Percentiles rank a stretch among this genome's conserved stretches.
Conservation (phyloP, 2,797 vertebrate species). For the Smutsia temminckii region DNA sequence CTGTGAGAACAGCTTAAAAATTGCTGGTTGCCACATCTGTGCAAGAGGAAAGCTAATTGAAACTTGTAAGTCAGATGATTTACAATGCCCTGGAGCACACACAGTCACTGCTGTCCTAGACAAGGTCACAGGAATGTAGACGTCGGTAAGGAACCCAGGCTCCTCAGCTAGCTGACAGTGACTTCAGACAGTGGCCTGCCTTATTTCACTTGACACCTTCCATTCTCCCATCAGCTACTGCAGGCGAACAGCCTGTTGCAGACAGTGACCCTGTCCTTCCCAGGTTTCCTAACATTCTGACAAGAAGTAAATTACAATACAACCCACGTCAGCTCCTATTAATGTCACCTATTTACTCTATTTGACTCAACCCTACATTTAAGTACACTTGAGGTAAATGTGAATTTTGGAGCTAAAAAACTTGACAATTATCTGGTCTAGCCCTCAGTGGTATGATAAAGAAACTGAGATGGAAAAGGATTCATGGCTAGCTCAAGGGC, state of each 20-base stretch:
- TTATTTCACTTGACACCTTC: slow-evolving; percentile 74
- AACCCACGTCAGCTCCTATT: neutral
- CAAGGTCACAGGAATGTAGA: neutral
- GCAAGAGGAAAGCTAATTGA: slow-evolving; percentile 60
- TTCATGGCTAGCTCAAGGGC: neutral
- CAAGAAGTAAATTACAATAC: neutral
- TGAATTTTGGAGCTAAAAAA: neutral
- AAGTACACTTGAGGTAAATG: neutral
- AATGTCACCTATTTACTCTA: neutral
- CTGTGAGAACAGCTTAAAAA: slow-evolving; percentile 43
- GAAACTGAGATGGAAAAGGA: neutral
- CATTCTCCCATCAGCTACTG: slow-evolving; percentile 1
- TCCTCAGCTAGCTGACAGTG: neutral
- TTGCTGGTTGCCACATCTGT: slow-evolving; percentile 25
- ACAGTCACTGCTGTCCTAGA: slow-evolving; percentile 3
- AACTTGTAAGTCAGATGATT: slow-evolving; percentile 70
- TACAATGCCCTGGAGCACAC: slow-evolving; percentile 60
- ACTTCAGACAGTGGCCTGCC: slow-evolving; percentile 45
- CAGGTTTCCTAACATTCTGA: neutral
- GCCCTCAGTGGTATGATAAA: neutral
- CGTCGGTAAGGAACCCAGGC: neutral
- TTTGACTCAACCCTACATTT: neutral
- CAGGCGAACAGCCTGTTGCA: neutral
- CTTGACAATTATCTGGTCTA: neutral
- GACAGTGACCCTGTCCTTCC: neutral